phyloP scores from a whole-genome alignment of 2,797 vertebrate genomes.

The Brotula barbata region DNA sequence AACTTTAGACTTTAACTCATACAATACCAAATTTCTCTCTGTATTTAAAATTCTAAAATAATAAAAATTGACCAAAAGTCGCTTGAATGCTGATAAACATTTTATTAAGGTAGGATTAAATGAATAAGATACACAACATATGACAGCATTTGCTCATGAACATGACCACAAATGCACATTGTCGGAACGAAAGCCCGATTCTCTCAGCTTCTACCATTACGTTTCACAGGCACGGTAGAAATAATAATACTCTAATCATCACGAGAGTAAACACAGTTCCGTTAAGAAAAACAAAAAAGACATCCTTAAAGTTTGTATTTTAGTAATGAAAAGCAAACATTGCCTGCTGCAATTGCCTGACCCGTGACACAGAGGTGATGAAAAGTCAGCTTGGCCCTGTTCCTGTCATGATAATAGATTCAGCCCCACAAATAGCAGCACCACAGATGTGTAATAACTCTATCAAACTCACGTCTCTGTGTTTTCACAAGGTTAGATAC shows the following conservation, averaged over 20 bases:
- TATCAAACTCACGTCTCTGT: conserved; percentile 80
- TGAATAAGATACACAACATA: conserved; percentile 61
- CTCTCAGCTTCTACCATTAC: conserved; percentile 50
- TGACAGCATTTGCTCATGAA: conserved; percentile 50
- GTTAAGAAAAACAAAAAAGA: conserved; percentile 69
- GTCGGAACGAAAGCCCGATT: conserved; percentile 43
- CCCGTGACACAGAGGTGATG: conserved; percentile 72
- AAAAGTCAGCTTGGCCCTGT: conserved; percentile 63
- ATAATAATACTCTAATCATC: conserved; percentile 71
- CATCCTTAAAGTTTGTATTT: conserved; percentile 77
- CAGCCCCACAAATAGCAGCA: conserved; percentile 72
- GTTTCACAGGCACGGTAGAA: conserved; percentile 63
- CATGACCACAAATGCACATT: conserved; percentile 40
- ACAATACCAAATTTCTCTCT: no score
- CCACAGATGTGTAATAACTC: conserved; percentile 78
- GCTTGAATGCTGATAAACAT: conserved; percentile 42
- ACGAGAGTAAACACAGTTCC: conserved; percentile 66
- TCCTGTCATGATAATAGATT: conserved; percentile 70
- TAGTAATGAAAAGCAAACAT: conserved; percentile 84
- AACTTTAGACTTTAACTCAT: no score
- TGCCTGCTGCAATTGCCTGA: conserved; percentile 72
- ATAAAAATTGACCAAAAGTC: conserved; percentile 26
- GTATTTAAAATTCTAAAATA: no score
- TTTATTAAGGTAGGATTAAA: no score
- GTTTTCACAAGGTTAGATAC: conserved; percentile 81